Evolutionary conservation across 2,888 invertebrate species (phyloP).

Genomic region (Tipula confusa): DNA sequence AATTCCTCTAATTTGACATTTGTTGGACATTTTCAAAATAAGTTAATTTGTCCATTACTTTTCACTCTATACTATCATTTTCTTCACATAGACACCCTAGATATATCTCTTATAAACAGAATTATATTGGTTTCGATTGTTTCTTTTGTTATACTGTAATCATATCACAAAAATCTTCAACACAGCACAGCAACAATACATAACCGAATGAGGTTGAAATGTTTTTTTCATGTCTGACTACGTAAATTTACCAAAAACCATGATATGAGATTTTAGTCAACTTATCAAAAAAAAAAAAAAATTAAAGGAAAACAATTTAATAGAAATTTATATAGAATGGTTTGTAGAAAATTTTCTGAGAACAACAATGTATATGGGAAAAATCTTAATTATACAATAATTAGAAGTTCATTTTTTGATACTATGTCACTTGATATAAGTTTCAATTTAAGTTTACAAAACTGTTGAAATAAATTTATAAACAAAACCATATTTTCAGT

Average conservation of each 20-base stretch:
- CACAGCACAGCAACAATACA: neutral
- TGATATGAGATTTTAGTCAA: neutral
- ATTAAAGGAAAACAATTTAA: neutral
- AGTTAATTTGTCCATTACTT: constrained; percentile 12
- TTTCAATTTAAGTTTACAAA: too few species aligned
- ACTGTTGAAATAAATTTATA: too few species aligned
- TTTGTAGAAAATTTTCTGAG: neutral
- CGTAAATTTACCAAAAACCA: neutral
- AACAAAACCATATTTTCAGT: too few species aligned
- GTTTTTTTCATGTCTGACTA: constrained; percentile 8
- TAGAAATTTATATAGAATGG: neutral
- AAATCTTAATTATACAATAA: too few species aligned
- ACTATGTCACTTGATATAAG: too few species aligned
- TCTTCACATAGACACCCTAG: neutral
- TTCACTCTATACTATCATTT: neutral
- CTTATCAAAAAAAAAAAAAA: too few species aligned
- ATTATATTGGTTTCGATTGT: neutral
- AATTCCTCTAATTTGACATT: neutral
- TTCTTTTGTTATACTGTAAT: neutral
- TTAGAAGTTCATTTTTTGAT: too few species aligned
- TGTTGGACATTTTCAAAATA: constrained; percentile 9
- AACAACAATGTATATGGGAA: too few species aligned
- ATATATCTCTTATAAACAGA: neutral
- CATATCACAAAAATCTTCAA: neutral
- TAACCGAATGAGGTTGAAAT: constrained; percentile 5